Percentiles rank a stretch among this genome's conserved stretches.
Conservation (phyloP, 2,113 vertebrate genomes). For the Euleptes europaea region DNA sequence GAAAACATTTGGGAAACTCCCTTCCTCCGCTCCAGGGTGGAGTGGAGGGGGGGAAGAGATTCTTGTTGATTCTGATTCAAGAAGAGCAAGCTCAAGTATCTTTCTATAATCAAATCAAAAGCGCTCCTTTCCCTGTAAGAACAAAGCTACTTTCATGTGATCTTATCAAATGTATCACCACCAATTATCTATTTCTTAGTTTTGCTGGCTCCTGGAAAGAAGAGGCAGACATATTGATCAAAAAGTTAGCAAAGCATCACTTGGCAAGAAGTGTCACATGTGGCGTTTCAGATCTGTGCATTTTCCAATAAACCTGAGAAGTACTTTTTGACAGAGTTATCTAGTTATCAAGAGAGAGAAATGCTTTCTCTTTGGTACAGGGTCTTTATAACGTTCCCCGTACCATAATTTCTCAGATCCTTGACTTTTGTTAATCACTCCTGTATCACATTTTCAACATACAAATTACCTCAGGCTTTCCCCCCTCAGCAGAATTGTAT, state of each 20-base stretch:
- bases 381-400: not conserved
- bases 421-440: not conserved
- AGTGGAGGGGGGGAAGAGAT: no score
- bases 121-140: conserved; percentile 4
- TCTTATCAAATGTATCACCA: conserved; percentile 38
- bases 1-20: not conserved
- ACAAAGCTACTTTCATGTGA: conserved; percentile 14
- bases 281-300: conserved; percentile 35
- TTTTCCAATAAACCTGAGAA: conserved; percentile 31
- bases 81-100: not conserved
- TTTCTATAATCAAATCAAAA: conserved; percentile 22
- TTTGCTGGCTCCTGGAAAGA: conserved; percentile 33
- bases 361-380: conserved; percentile 18
- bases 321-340: not conserved
- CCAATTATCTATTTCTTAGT: conserved; percentile 57
- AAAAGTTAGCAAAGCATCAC: conserved; percentile 50
- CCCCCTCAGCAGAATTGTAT: no score
- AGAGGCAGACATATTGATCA: conserved; percentile 65
- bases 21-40: conserved; percentile 1
- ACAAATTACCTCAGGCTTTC: not conserved
- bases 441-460: not conserved
- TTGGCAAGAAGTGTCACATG: conserved; percentile 40
- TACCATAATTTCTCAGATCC: no score
- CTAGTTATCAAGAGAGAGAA: conserved; percentile 38
- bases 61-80: conserved; percentile 17